Percentiles rank a stretch among this genome's conserved stretches.
Conservation (phyloP, 2,113 vertebrate genomes). For the Austrofundulus limnaeus region DNA sequence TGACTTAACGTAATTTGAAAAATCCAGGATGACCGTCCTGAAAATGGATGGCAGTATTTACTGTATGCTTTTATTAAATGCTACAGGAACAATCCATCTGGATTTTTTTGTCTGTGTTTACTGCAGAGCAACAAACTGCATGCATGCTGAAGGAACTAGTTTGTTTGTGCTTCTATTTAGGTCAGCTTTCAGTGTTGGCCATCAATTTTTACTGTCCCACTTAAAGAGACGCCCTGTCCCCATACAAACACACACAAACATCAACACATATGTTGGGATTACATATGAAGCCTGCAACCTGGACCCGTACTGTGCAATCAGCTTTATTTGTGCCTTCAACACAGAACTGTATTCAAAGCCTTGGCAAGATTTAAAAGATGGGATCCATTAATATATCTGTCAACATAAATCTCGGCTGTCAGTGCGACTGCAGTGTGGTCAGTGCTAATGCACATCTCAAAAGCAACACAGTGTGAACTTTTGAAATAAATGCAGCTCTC, state of each 20-base stretch:
- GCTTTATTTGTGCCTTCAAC: conserved; percentile 37
- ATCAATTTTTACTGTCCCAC: conserved; percentile 83
- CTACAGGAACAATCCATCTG: conserved; percentile 52
- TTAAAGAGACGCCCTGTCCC: conserved; percentile 67
- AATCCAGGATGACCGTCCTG: not conserved
- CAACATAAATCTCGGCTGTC: conserved; percentile 4
- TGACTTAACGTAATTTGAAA: not conserved
- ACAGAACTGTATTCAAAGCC: conserved; percentile 4
- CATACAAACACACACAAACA: conserved; percentile 41
- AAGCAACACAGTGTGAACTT: conserved; percentile 13
- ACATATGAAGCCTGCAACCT: conserved; percentile 15
- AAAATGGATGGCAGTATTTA: conserved; percentile 6
- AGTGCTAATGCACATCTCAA: conserved; percentile 23
- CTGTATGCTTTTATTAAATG: conserved; percentile 30
- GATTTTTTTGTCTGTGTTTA: conserved; percentile 56
- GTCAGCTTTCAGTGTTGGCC: conserved; percentile 80
- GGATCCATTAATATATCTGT: not conserved
- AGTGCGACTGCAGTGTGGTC: conserved; percentile 13
- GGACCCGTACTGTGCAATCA: not conserved
- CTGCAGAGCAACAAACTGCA: conserved; percentile 63
- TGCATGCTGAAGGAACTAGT: conserved; percentile 72
- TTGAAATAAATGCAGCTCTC: conserved; percentile 38
- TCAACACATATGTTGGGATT: conserved; percentile 22
- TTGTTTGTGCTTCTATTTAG: conserved; percentile 81
- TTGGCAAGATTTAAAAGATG: not conserved